Evolutionary conservation across 2,888 invertebrate genomes (phyloP).

Genomic region (Dusona sp.): DNA sequence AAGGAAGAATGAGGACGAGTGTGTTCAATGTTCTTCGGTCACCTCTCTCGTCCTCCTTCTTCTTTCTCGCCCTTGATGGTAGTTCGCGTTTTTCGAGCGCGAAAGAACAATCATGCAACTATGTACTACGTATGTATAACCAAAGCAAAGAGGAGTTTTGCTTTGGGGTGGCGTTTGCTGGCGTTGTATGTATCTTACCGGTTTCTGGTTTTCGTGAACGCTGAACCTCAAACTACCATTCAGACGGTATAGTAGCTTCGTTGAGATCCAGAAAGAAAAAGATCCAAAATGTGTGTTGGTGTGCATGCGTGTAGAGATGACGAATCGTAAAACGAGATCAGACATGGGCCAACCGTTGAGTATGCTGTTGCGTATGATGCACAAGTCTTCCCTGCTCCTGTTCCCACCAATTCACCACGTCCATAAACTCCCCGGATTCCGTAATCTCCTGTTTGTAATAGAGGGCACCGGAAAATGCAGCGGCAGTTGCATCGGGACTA

Average conservation of each 20-base stretch:
- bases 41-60: constrained; percentile 52
- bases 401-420: constrained; percentile 84
- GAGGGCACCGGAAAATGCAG: constrained; percentile 79
- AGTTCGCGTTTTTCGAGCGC: constrained; percentile 5
- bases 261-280: constrained; percentile 30
- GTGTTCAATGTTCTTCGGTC: constrained; percentile 43
- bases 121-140: background rate
- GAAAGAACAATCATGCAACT: constrained; percentile 42
- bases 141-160: background rate
- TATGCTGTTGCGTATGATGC: constrained; percentile 80
- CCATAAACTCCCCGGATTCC: constrained; percentile 82
- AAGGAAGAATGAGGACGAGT: constrained; percentile 63
- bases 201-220: constrained; percentile 53
- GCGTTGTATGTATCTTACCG: constrained; percentile 57
- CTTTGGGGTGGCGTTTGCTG: constrained; percentile 7
- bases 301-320: constrained; percentile 26
- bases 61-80: constrained; percentile 7
- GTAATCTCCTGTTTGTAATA: constrained; percentile 82
- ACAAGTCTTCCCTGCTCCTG: constrained; percentile 82
- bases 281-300: constrained; percentile 7
- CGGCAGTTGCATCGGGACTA: constrained; percentile 74
- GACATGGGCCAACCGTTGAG: constrained; percentile 82
- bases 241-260: background rate
- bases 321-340: constrained; percentile 73
- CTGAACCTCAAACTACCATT: constrained; percentile 33